Evolutionary conservation across 1,140 invertebrate species (phyloP).

Genomic region (Drosophila chauvacae): DNA sequence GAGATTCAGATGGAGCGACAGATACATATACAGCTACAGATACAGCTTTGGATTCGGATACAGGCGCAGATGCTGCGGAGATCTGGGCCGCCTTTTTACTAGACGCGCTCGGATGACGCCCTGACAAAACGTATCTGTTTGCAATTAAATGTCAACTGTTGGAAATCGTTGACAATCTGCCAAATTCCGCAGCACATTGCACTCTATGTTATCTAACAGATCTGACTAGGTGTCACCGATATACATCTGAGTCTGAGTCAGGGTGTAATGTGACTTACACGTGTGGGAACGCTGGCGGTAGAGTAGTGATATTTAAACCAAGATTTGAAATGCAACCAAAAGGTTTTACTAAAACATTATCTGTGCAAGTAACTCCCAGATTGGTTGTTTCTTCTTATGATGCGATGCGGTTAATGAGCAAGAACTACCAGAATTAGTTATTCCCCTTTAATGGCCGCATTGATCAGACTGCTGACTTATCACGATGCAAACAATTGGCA

Average conservation of each 20-base stretch:
- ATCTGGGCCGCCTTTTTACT: constrained; percentile 41
- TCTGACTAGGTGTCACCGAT: constrained; percentile 27
- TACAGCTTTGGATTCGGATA: constrained; percentile 19
- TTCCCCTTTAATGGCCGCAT: constrained; percentile 16
- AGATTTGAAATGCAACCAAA: neutral
- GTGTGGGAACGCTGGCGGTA: neutral
- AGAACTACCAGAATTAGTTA: constrained; percentile 25
- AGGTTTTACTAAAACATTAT: neutral
- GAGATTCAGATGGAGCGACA: constrained; percentile 47
- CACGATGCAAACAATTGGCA: constrained; percentile 68
- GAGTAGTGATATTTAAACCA: neutral
- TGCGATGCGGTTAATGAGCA: neutral
- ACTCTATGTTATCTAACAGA: constrained; percentile 46
- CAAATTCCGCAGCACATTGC: constrained; percentile 42
- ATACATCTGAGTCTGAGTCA: constrained; percentile 13
- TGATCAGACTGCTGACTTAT: constrained; percentile 44
- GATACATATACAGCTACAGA: constrained; percentile 27
- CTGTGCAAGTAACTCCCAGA: no score
- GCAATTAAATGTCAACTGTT: constrained; percentile 77
- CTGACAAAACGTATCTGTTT: constrained; percentile 79
- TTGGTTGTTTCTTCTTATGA: neutral
- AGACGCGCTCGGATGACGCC: constrained; percentile 50
- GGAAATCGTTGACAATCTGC: constrained; percentile 52
- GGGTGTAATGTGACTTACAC: neutral
- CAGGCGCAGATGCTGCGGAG: constrained; percentile 8